Evolutionary conservation across 2,888 invertebrate species (phyloP).

Genomic region (Chymomyza fuscimana): DNA sequence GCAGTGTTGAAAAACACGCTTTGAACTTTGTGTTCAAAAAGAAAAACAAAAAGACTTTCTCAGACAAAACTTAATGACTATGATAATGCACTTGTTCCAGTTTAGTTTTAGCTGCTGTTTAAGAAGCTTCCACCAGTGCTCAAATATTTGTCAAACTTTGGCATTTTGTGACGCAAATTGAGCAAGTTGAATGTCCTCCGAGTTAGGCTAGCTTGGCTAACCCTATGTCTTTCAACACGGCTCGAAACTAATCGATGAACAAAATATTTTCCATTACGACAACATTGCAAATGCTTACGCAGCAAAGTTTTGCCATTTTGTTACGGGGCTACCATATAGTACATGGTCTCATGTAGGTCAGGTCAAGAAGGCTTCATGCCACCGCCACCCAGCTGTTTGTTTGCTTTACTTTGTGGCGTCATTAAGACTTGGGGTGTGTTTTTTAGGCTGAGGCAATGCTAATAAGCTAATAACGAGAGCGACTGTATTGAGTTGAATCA

Average conservation of each 20-base stretch:
- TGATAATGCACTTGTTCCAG: conserved; percentile 42
- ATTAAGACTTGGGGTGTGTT: conserved; percentile 39
- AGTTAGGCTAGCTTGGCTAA: not conserved
- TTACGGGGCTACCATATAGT: not conserved
- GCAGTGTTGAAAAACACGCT: conserved; percentile 15
- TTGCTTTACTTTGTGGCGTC: conserved; percentile 48
- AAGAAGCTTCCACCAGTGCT: not conserved
- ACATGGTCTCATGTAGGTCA: conserved; percentile 55
- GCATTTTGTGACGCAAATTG: conserved; percentile 29
- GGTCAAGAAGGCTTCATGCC: conserved; percentile 60
- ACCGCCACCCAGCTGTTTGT: conserved; percentile 22
- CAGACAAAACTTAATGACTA: not conserved
- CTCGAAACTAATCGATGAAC: conserved; percentile 52
- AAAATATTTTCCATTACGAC: conserved; percentile 50
- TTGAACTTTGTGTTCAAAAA: not conserved
- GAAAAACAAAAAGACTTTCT: conserved; percentile 32
- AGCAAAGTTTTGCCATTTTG: conserved; percentile 3
- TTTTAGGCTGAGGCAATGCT: conserved; percentile 17
- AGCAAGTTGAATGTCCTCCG: not conserved
- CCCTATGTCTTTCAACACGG: conserved; percentile 17
- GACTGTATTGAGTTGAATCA: not conserved
- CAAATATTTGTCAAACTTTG: conserved; percentile 1
- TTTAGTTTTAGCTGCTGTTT: conserved; percentile 30
- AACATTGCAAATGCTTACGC: conserved; percentile 39
- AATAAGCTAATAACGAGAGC: conserved; percentile 39